A percentile compares a stretch with the other conserved stretches of the same genome.
Conservation (phyloP, 2,888 invertebrate species). For the Adineta ricciae region DNA sequence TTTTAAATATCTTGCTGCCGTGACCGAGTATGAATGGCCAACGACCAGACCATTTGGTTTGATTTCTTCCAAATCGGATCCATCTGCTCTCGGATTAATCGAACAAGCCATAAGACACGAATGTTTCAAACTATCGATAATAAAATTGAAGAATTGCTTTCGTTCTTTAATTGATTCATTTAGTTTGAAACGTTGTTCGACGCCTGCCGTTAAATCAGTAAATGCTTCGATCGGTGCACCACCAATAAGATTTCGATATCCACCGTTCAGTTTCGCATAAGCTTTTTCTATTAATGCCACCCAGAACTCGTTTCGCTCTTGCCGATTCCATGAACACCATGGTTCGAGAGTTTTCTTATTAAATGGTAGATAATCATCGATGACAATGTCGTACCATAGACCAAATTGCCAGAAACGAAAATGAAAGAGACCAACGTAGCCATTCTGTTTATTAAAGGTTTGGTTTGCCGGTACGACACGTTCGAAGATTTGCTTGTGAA, state of each 20-base stretch:
- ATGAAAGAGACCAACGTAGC: slow-evolving; percentile 69
- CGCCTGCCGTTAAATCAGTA: slow-evolving; percentile 77
- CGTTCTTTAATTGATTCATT: slow-evolving; percentile 38
- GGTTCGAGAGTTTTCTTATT: not conserved
- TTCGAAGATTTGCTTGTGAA: slow-evolving; percentile 70
- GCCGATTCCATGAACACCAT: slow-evolving; percentile 53
- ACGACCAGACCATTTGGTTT: slow-evolving; percentile 44
- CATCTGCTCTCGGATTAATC: slow-evolving; percentile 26
- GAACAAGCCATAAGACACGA: slow-evolving; percentile 32
- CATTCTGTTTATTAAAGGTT: slow-evolving; percentile 62
- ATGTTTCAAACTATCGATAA: slow-evolving; percentile 26
- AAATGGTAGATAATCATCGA: slow-evolving; percentile 67
- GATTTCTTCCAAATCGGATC: slow-evolving; percentile 39
- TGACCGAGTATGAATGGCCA: slow-evolving; percentile 48
- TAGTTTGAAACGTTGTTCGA: slow-evolving; percentile 51
- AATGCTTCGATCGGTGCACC: slow-evolving; percentile 57
- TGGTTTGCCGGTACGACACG: slow-evolving; percentile 92
- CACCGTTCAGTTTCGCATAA: slow-evolving; percentile 10
- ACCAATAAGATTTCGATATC: not conserved
- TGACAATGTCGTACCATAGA: slow-evolving; percentile 64
- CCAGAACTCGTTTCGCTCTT: slow-evolving; percentile 62
- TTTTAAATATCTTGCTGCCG: slow-evolving; percentile 37
- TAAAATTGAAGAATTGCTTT: slow-evolving; percentile 29
- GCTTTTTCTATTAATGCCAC: slow-evolving; percentile 60
- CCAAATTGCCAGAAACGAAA: slow-evolving; percentile 79